Conservation (phyloP, 2,113 vertebrate species). For the Apistogramma diplotaenia region DNA sequence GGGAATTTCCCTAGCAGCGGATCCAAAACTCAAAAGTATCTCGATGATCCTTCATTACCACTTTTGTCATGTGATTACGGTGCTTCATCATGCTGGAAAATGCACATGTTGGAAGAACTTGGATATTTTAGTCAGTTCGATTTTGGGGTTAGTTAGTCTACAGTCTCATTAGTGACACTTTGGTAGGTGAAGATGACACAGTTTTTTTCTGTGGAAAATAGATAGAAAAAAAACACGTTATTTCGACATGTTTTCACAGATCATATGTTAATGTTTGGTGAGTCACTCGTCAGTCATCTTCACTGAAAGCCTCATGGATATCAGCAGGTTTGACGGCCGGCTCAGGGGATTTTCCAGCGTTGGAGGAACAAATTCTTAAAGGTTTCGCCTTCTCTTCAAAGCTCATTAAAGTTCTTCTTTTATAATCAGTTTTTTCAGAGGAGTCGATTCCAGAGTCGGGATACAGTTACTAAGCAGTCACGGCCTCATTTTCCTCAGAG, state of each 20-base stretch:
- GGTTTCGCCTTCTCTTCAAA: neutral
- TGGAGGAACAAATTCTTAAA: neutral
- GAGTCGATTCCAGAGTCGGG: neutral
- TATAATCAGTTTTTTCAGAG: neutral
- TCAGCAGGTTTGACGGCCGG: neutral
- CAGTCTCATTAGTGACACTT: too few relatives aligned
- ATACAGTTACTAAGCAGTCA: conserved; percentile 12
- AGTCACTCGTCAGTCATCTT: neutral
- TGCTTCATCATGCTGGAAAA: neutral
- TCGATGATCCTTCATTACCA: neutral
- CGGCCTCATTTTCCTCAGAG: conserved; percentile 48
- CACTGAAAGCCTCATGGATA: neutral
- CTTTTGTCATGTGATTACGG: neutral
- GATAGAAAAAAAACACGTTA: neutral
- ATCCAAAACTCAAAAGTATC: neutral
- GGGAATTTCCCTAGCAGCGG: neutral
- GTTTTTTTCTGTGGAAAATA: neutral
- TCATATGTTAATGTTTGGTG: neutral
- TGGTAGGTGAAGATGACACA: neutral
- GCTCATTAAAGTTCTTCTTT: neutral
- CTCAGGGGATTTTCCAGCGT: neutral
- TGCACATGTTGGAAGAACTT: neutral
- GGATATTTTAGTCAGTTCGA: neutral
- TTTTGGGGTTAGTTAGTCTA: too few relatives aligned
- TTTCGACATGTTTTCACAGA: neutral